Evolutionary conservation across 2,888 invertebrate species (phyloP).

Genomic region (Leucophenga maculata): DNA sequence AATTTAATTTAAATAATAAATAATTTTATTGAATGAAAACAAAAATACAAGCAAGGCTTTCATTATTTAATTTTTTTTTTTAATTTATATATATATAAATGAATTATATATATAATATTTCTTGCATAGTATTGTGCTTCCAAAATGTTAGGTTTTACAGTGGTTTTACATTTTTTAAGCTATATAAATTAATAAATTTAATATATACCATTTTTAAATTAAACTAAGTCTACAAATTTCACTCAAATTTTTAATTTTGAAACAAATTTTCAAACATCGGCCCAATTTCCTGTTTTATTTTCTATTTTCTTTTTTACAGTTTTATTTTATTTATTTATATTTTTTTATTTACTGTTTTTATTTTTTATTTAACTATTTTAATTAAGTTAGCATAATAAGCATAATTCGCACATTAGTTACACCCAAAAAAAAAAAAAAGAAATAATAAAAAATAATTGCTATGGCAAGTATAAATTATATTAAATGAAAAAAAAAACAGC

Average conservation of each 20-base stretch:
- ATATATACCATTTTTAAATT: no score
- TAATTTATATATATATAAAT: conserved; percentile 31
- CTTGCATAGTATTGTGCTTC: conserved; percentile 69
- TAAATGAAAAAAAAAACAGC: background rate
- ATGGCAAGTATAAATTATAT: conserved; percentile 10
- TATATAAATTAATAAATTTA: conserved; percentile 16
- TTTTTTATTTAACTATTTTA: conserved; percentile 32
- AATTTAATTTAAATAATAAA: conserved; percentile 48
- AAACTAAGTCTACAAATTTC: background rate
- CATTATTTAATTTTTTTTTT: conserved; percentile 51
- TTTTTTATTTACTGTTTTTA: conserved; percentile 29
- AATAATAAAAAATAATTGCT: conserved; percentile 24
- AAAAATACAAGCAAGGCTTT: conserved; percentile 33
- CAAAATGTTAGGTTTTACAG: conserved; percentile 46
- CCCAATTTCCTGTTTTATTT: conserved; percentile 69
- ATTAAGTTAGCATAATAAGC: conserved; percentile 33
- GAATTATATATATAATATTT: background rate
- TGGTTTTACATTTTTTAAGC: background rate
- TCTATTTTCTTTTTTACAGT: conserved; percentile 35
- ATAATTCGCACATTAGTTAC: conserved; percentile 63
- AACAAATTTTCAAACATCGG: conserved; percentile 67
- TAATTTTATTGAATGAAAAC: conserved; percentile 32
- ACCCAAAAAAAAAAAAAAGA: conserved; percentile 54
- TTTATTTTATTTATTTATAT: conserved; percentile 31
- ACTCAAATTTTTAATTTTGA: conserved; percentile 2